A percentile compares a stretch with the other conserved stretches of the same genome.
phyloP scores from a whole-genome alignment of 2,113 vertebrate genomes.

The Anarrhichthys ocellatus region DNA sequence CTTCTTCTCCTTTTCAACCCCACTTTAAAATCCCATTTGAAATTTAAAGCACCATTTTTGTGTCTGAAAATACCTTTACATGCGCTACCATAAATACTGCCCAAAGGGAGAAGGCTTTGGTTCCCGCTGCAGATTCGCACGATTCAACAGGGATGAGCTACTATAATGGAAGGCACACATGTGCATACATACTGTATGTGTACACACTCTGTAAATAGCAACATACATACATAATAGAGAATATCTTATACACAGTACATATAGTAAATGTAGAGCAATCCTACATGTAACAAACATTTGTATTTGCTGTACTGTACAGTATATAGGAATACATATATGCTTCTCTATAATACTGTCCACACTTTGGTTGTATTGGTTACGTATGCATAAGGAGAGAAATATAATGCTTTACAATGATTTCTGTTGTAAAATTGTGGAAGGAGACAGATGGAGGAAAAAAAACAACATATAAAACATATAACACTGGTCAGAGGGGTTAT shows the following conservation, averaged over 20 bases:
- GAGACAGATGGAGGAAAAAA: conserved; percentile 38
- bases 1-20: conserved; percentile 67
- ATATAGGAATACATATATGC: conserved; percentile 17
- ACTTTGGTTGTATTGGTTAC: conserved; percentile 37
- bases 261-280: conserved; percentile 22
- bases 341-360: neutral
- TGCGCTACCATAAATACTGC: conserved; percentile 70
- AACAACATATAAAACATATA: conserved; percentile 75
- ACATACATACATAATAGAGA: conserved; percentile 21
- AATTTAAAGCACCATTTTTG: conserved; percentile 78
- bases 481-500: conserved; percentile 75
- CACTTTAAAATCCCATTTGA: conserved; percentile 76
- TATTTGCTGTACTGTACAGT: conserved; percentile 10
- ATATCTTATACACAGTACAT: conserved; percentile 19
- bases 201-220: conserved; percentile 10
- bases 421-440: conserved; percentile 54
- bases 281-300: neutral
- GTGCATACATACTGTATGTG: conserved; percentile 39
- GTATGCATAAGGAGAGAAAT: conserved; percentile 49
- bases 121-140: conserved; percentile 46
- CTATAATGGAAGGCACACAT: conserved; percentile 53
- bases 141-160: conserved; percentile 60
- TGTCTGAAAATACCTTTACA: conserved; percentile 80
- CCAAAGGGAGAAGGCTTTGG: conserved; percentile 40
- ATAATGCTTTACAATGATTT: conserved; percentile 49